phyloP scores from a whole-genome alignment of 2,888 invertebrate genomes.

The Philereme transversata region DNA sequence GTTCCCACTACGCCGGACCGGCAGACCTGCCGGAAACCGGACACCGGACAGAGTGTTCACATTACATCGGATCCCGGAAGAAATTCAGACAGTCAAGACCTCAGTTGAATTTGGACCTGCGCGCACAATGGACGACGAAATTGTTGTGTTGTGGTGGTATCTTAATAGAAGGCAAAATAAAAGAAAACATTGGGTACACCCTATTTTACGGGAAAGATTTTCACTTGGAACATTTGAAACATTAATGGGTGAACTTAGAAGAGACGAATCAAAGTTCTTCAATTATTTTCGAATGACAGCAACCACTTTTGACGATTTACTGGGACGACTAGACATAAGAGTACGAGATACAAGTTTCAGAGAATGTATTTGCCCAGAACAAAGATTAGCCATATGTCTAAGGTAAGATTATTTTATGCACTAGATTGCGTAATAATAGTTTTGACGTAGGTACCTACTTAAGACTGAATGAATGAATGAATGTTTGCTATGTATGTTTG shows the following conservation, averaged over 20 bases:
- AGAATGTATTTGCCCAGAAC: too few species aligned
- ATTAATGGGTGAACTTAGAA: slow-evolving; percentile 42
- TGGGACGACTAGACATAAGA: too few species aligned
- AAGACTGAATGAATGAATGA: slow-evolving; percentile 23
- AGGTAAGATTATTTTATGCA: slow-evolving; percentile 35
- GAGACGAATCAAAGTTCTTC: too few species aligned
- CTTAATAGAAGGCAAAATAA: slow-evolving; percentile 36
- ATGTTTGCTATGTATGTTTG: slow-evolving; percentile 32
- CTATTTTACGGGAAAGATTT: slow-evolving; percentile 34
- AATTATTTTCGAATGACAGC: too few species aligned
- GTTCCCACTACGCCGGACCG: too few species aligned
- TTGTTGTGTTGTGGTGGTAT: slow-evolving; percentile 32
- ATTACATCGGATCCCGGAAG: too few species aligned
- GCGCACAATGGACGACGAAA: slow-evolving; percentile 29
- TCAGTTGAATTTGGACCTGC: slow-evolving; percentile 16
- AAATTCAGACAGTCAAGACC: too few species aligned
- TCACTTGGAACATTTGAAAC: slow-evolving; percentile 28
- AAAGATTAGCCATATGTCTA: slow-evolving; percentile 41
- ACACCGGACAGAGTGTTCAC: too few species aligned
- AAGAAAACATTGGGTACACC: slow-evolving; percentile 22
- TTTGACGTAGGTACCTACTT: slow-evolving; percentile 31
- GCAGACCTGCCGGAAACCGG: too few species aligned
- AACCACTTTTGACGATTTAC: too few species aligned
- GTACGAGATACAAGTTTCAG: too few species aligned
- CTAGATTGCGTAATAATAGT: slow-evolving; percentile 36